These are phyloP conservation scores for Neodiprion virginianus DNA, from an alignment of 1,140 invertebrate genomes.

Conservation along the genomic window DNA sequence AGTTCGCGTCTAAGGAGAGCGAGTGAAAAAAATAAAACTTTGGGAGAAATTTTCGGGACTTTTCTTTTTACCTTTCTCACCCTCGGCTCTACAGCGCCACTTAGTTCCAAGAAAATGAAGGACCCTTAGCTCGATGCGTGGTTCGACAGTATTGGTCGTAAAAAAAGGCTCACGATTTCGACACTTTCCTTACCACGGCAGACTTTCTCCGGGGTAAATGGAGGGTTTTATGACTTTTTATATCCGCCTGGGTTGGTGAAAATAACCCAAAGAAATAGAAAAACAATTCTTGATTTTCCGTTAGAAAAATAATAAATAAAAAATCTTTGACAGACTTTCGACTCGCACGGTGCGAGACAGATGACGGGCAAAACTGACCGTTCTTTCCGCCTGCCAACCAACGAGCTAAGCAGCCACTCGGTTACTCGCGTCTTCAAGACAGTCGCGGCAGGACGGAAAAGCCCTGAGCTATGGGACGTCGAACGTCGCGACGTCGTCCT, in stretches of 20 bases:
- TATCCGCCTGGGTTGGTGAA: slow-evolving; percentile 11
- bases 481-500: slow-evolving; percentile 2
- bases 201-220: slow-evolving; percentile 25
- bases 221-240: slow-evolving; percentile 20
- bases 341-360: too few relatives aligned
- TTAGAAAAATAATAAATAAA: too few relatives aligned
- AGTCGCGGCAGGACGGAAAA: too few relatives aligned
- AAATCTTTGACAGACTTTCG: too few relatives aligned
- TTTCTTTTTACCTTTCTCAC: not conserved
- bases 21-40: slow-evolving; percentile 19
- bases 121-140: slow-evolving; percentile 28
- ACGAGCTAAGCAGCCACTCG: too few relatives aligned
- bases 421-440: too few relatives aligned
- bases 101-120: slow-evolving; percentile 31
- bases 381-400: too few relatives aligned
- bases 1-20: slow-evolving; percentile 36
- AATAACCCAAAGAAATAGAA: slow-evolving; percentile 22
- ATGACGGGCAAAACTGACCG: too few relatives aligned
- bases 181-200: slow-evolving; percentile 29
- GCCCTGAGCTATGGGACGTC: not conserved
- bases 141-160: slow-evolving; percentile 31
- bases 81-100: not conserved
- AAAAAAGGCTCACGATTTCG: slow-evolving; percentile 43
- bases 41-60: slow-evolving; percentile 14
- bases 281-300: too few relatives aligned